Evolutionary conservation across 1,140 invertebrate species (phyloP).

Genomic region (Camponotus pennsylvanicus): DNA sequence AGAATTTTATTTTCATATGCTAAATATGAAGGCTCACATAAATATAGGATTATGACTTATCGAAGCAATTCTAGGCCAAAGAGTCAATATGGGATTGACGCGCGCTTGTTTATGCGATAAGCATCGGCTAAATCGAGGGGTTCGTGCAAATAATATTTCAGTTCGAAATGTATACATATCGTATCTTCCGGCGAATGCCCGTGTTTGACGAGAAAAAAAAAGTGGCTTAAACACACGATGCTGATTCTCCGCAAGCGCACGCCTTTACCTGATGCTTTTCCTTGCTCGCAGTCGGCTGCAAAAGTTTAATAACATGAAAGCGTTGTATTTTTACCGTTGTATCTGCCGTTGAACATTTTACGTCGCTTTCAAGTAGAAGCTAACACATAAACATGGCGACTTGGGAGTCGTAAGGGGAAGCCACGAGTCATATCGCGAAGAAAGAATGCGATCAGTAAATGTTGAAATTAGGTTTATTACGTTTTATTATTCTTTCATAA

Average conservation of each 20-base stretch:
- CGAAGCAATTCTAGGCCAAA: background rate
- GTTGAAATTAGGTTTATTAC: background rate
- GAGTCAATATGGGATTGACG: slow-evolving; percentile 34
- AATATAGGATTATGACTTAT: background rate
- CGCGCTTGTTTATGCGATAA: slow-evolving; percentile 44
- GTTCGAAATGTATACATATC: background rate
- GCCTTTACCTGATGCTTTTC: slow-evolving; percentile 3
- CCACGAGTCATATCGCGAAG: background rate
- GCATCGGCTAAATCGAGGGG: background rate
- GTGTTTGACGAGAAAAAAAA: slow-evolving; percentile 39
- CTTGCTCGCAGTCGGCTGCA: background rate
- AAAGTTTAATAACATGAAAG: slow-evolving; percentile 27
- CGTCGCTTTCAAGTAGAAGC: background rate
- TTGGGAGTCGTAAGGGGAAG: background rate
- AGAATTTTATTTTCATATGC: background rate
- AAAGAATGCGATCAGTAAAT: background rate
- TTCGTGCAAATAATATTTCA: slow-evolving; percentile 36
- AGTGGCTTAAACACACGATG: slow-evolving; percentile 23
- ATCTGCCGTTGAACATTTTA: slow-evolving; percentile 40
- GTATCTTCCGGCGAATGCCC: background rate
- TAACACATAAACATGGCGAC: background rate
- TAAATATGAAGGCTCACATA: background rate
- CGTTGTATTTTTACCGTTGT: slow-evolving; percentile 24
- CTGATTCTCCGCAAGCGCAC: background rate
- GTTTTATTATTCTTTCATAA: background rate